These are phyloP conservation scores for Porites cylindrica DNA, from an alignment of 92 coral and sea anemone species.

Conservation along the genomic window DNA sequence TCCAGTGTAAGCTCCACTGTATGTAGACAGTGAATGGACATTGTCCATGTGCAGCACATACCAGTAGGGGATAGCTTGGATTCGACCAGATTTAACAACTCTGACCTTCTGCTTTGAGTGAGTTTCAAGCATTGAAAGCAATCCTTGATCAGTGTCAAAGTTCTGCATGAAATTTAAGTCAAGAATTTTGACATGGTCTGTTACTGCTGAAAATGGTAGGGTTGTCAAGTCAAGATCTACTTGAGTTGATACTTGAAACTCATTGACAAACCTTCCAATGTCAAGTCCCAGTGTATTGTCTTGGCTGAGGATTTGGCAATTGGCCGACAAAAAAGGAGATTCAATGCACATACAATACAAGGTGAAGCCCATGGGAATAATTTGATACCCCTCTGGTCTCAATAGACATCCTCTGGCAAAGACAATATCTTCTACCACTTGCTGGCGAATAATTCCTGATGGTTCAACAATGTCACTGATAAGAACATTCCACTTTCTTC, in stretches of 20 bases:
- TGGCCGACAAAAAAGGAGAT: conserved; percentile 69
- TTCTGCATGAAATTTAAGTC: conserved; percentile 71
- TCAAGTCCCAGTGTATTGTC: conserved; percentile 89
- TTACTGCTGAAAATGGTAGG: conserved; percentile 67
- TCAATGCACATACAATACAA: conserved; percentile 82
- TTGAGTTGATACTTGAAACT: conserved; percentile 89
- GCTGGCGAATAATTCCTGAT: conserved; percentile 86
- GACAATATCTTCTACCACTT: conserved; percentile 89
- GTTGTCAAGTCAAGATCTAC: conserved; percentile 81
- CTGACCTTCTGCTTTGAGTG: conserved; percentile 66
- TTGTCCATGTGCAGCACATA: conserved; percentile 66
- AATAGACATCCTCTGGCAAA: conserved; percentile 92
- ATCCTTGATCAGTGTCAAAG: conserved; percentile 59
- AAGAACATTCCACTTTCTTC: conserved; percentile 75
- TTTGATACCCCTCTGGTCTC: conserved; percentile 49
- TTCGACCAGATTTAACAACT: conserved; percentile 63
- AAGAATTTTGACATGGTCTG: conserved; percentile 69
- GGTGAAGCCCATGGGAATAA: conserved; percentile 78
- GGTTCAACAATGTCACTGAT: conserved; percentile 92
- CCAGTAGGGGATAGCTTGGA: conserved; percentile 96
- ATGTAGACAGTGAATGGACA: conserved; percentile 67
- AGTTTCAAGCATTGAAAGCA: conserved; percentile 75
- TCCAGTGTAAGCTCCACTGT: conserved; percentile 70
- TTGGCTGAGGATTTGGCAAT: conserved; percentile 68
- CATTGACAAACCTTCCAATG: conserved; percentile 85